phyloP scores from a whole-genome alignment of 2,797 vertebrate genomes.

The Sphenopsis melanotis region DNA sequence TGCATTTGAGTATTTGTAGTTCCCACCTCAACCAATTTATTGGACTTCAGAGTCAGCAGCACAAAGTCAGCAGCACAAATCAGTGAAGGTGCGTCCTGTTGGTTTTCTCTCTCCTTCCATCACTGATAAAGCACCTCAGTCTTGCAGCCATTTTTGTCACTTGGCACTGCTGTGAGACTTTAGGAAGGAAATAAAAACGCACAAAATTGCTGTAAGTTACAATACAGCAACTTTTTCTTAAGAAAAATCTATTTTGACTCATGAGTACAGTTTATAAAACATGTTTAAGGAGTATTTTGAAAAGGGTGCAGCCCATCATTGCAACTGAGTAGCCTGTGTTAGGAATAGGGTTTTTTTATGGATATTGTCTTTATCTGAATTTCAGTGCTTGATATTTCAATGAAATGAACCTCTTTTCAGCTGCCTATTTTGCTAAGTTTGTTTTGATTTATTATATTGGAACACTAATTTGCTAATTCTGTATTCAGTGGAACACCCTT shows the following conservation, averaged over 20 bases:
- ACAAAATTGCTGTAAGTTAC: background rate
- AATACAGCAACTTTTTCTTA: background rate
- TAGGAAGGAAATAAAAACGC: background rate
- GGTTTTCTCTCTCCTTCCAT: background rate
- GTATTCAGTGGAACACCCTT: background rate
- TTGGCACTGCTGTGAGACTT: background rate
- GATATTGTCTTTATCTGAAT: background rate
- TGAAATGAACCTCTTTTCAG: background rate
- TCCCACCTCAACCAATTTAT: background rate
- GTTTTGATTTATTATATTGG: background rate
- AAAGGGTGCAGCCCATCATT: background rate
- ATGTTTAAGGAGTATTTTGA: background rate
- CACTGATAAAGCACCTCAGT: background rate
- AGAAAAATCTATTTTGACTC: background rate
- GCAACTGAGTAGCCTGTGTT: background rate
- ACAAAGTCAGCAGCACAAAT: background rate
- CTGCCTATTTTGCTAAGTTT: background rate
- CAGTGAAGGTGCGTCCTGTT: background rate
- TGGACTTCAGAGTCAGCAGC: background rate
- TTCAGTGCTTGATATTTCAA: background rate
- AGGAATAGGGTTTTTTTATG: background rate
- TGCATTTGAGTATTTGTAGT: background rate
- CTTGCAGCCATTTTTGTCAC: background rate
- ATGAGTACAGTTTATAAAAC: background rate
- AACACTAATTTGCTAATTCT: background rate